A percentile compares a stretch with the other conserved stretches of the same genome.
Evolutionary conservation across 2,797 vertebrate genomes (phyloP).

Genomic region (Lindbergichthys nudifrons): DNA sequence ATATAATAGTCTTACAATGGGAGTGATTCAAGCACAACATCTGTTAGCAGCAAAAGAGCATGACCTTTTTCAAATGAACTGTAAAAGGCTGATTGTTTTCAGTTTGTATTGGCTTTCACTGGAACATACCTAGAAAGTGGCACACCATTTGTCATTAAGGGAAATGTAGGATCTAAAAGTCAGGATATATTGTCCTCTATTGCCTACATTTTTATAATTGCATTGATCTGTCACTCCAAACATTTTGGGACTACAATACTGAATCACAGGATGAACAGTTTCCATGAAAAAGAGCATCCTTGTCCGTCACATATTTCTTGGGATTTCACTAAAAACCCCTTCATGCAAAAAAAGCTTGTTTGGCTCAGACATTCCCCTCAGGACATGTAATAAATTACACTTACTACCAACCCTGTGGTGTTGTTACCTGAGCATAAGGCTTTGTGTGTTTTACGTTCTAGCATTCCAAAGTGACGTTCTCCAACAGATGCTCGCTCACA

Average conservation of each 20-base stretch:
- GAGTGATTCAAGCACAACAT: constrained; percentile 31
- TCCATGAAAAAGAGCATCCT: background rate
- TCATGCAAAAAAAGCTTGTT: background rate
- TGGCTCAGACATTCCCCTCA: background rate
- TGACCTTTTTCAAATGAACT: background rate
- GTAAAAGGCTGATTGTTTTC: background rate
- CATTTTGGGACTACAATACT: background rate
- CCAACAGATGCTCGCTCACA: background rate
- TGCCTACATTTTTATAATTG: background rate
- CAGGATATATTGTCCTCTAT: background rate
- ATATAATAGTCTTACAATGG: constrained; percentile 14
- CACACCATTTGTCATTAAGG: background rate
- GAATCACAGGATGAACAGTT: too few relatives aligned
- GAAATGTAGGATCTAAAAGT: background rate
- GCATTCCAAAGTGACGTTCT: constrained; percentile 47
- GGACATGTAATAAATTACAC: constrained; percentile 16
- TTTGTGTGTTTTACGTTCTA: constrained; percentile 29
- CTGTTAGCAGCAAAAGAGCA: constrained; percentile 17
- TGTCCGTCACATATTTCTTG: background rate
- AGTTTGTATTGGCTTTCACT: background rate
- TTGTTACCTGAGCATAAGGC: constrained; percentile 16
- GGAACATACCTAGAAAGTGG: background rate
- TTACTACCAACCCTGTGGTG: constrained; percentile 8
- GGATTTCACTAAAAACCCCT: background rate
- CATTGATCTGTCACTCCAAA: background rate